Conservation (phyloP, 1,140 invertebrate genomes). For the Lasioglossum albipes region DNA sequence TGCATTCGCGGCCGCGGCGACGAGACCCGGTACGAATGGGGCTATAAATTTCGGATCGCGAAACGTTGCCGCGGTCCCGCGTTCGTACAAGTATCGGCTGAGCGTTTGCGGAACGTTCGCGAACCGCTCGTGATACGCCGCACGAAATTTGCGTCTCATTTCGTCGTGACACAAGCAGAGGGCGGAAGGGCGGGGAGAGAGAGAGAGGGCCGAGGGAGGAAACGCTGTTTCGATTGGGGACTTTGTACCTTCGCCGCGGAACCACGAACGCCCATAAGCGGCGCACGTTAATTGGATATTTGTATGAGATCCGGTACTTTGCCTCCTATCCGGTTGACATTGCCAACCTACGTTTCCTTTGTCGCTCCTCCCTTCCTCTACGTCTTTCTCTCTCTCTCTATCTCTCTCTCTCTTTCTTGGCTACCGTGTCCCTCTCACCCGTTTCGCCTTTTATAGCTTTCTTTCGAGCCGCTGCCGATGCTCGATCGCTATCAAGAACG, state of each 20-base stretch:
- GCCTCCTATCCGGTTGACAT: constrained; percentile 62
- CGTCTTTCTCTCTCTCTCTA: no score
- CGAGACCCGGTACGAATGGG: constrained; percentile 30
- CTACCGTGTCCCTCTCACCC: background rate
- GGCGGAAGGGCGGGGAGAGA: background rate
- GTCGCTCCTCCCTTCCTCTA: background rate
- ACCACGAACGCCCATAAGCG: constrained; percentile 43
- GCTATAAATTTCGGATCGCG: constrained; percentile 54
- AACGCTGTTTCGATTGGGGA: constrained; percentile 15
- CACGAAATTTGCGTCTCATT: constrained; percentile 26
- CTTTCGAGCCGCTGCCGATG: background rate
- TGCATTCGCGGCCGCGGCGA: constrained; percentile 14
- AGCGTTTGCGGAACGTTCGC: constrained; percentile 27
- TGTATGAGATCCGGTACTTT: constrained; percentile 65
- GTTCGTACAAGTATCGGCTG: constrained; percentile 17
- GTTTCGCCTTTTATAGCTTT: constrained; percentile 9
- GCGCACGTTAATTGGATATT: constrained; percentile 64
- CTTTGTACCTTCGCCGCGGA: constrained; percentile 19
- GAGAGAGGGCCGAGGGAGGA: background rate
- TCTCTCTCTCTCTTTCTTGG: background rate
- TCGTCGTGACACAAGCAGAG: background rate
- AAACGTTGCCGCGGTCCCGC: background rate
- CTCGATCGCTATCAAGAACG: background rate
- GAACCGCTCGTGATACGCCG: constrained; percentile 3
- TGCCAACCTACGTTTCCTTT: constrained; percentile 40